These are phyloP conservation scores for Thalpophila matura DNA, from an alignment of 2,888 invertebrate species.

Conservation along the genomic window DNA sequence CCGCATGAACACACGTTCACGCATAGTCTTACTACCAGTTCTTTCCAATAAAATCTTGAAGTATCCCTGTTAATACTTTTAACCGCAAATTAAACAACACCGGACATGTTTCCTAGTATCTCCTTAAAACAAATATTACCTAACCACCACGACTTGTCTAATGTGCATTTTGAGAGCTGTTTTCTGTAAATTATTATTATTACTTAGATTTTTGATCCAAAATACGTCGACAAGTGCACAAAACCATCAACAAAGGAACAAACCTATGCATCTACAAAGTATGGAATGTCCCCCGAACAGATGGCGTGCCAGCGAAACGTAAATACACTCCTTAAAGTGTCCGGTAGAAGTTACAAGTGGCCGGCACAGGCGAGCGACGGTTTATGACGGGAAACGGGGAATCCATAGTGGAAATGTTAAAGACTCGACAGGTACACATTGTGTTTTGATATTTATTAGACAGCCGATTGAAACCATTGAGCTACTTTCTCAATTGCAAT, in stretches of 20 bases:
- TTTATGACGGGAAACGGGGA: conserved; percentile 57
- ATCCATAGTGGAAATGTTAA: conserved; percentile 52
- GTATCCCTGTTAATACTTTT: no score
- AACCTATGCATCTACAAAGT: conserved; percentile 31
- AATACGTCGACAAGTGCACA: background rate
- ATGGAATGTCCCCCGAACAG: conserved; percentile 26
- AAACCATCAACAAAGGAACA: conserved; percentile 3
- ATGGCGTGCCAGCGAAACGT: conserved; percentile 54
- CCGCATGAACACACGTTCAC: no score
- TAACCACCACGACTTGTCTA: no score
- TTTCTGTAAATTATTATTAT: no score
- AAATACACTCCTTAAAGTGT: conserved; percentile 50
- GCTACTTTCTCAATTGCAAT: background rate
- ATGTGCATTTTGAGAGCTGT: no score
- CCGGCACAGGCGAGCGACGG: conserved; percentile 16
- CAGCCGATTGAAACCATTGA: conserved; percentile 19
- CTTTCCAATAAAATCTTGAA: no score
- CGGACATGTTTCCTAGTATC: no score
- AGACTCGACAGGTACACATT: conserved; percentile 33
- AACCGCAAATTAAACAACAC: no score
- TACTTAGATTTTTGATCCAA: no score
- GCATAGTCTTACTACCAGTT: no score
- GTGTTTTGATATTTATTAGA: conserved; percentile 46
- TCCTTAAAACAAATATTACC: no score
- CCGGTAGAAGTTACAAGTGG: conserved; percentile 48